A percentile compares a stretch with the other conserved stretches of the same genome.
phyloP scores from a whole-genome alignment of 2,797 vertebrate species.

The Chloroceryle amazona region DNA sequence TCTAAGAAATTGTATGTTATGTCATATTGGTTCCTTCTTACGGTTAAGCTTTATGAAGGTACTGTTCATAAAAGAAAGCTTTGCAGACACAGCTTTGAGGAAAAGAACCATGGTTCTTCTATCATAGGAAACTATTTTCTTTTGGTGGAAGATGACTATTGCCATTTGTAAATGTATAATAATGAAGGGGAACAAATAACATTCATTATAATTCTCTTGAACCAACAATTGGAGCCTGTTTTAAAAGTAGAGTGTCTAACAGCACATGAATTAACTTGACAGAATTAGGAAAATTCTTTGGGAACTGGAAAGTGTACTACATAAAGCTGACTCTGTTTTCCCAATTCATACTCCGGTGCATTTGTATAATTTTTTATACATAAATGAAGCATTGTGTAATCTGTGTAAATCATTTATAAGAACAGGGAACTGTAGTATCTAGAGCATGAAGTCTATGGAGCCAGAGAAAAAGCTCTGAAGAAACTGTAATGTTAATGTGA shows the following conservation, averaged over 20 bases:
- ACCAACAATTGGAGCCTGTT: slow-evolving; percentile 36
- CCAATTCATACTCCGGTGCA: slow-evolving; percentile 33
- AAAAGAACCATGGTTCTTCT: neutral
- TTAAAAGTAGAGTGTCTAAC: slow-evolving; percentile 3
- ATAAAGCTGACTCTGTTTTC: slow-evolving; percentile 57
- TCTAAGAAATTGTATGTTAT: neutral
- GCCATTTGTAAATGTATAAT: neutral
- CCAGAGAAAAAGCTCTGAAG: slow-evolving; percentile 27
- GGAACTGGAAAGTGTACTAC: slow-evolving; percentile 47
- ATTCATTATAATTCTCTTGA: neutral
- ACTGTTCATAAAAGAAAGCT: neutral
- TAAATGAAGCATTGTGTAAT: slow-evolving; percentile 62
- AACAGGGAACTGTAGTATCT: slow-evolving; percentile 10
- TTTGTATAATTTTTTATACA: slow-evolving; percentile 50
- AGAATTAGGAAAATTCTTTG: slow-evolving; percentile 54
- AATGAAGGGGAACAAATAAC: slow-evolving; percentile 19
- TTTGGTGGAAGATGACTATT: neutral
- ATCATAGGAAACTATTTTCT: neutral
- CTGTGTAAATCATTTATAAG: slow-evolving; percentile 49
- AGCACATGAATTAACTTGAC: slow-evolving; percentile 64
- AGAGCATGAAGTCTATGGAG: slow-evolving; percentile 51
- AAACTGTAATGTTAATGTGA: neutral
- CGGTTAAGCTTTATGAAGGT: neutral
- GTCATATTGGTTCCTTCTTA: neutral
- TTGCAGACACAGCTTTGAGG: neutral